A percentile compares a stretch with the other conserved stretches of the same genome.
Evolutionary conservation across 2,888 invertebrate genomes (phyloP).

Genomic region (Andrena bucephala): DNA sequence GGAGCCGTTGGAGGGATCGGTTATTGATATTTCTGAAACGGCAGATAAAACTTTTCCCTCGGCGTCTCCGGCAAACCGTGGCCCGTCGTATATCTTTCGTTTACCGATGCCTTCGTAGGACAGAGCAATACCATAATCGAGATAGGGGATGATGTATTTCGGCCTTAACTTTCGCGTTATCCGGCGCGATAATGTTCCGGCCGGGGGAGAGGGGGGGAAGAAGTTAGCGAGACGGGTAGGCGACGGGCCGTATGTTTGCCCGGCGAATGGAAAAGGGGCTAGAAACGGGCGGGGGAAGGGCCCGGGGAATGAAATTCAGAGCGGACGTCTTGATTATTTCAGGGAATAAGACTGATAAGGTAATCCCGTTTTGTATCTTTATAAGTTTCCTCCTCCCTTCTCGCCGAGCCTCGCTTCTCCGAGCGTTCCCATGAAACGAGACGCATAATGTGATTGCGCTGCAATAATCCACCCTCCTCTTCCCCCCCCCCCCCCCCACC

Average conservation of each 20-base stretch:
- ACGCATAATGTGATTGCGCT: slow-evolving; percentile 54
- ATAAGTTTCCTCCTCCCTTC: slow-evolving; percentile 32
- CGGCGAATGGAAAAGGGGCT: not conserved
- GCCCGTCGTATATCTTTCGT: slow-evolving; percentile 48
- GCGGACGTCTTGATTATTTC: slow-evolving; percentile 56
- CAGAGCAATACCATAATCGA: slow-evolving; percentile 46
- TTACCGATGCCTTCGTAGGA: slow-evolving; percentile 47
- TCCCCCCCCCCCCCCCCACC: no score
- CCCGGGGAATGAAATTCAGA: slow-evolving; percentile 40
- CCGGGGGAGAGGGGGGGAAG: not conserved
- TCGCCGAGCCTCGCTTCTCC: slow-evolving; percentile 10
- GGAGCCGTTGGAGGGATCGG: slow-evolving; percentile 55
- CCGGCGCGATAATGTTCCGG: slow-evolving; percentile 28
- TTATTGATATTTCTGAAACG: slow-evolving; percentile 65
- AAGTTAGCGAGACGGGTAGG: slow-evolving; percentile 19
- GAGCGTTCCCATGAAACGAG: slow-evolving; percentile 40
- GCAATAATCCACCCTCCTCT: slow-evolving; percentile 28
- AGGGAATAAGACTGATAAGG: slow-evolving; percentile 55
- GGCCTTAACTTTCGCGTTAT: slow-evolving; percentile 43
- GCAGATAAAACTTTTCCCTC: slow-evolving; percentile 56
- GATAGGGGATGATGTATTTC: slow-evolving; percentile 52
- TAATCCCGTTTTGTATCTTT: slow-evolving; percentile 57
- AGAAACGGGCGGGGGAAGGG: not conserved
- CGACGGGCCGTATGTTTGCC: slow-evolving; percentile 4
- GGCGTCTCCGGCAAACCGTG: slow-evolving; percentile 17